A percentile compares a stretch with the other conserved stretches of the same genome.
phyloP scores from a whole-genome alignment of 2,113 vertebrate genomes.

The Nettapus auritus region DNA sequence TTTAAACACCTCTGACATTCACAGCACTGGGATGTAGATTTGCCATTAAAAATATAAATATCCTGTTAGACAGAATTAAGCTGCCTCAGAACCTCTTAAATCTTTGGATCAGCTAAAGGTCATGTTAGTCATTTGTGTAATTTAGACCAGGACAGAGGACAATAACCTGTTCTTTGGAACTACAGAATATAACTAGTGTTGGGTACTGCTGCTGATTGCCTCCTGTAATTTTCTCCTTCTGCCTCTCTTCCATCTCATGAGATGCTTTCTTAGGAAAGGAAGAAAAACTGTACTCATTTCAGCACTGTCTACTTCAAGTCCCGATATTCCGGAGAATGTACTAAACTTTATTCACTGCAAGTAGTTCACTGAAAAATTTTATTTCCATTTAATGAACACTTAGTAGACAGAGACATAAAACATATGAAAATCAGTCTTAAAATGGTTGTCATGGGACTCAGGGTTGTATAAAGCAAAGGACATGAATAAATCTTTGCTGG shows the following conservation, averaged over 20 bases:
- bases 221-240: background rate
- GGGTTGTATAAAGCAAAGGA: background rate
- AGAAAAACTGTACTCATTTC: background rate
- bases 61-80: background rate
- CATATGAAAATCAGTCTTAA: background rate
- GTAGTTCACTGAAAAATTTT: background rate
- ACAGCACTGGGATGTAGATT: background rate
- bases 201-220: constrained; percentile 10
- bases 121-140: background rate
- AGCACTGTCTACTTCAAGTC: background rate
- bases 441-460: constrained; percentile 4
- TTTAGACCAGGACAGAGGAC: background rate
- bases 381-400: background rate
- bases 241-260: background rate
- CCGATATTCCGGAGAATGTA: background rate
- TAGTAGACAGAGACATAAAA: constrained; percentile 13
- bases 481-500: background rate
- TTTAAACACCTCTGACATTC: background rate
- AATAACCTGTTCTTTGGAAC: background rate
- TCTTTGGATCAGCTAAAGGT: background rate
- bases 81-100: background rate
- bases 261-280: background rate
- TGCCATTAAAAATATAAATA: background rate
- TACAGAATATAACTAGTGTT: background rate
- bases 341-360: background rate